These are phyloP conservation scores for Eupithecia dodoneata DNA, from an alignment of 2,888 invertebrate genomes.

Conservation along the genomic window DNA sequence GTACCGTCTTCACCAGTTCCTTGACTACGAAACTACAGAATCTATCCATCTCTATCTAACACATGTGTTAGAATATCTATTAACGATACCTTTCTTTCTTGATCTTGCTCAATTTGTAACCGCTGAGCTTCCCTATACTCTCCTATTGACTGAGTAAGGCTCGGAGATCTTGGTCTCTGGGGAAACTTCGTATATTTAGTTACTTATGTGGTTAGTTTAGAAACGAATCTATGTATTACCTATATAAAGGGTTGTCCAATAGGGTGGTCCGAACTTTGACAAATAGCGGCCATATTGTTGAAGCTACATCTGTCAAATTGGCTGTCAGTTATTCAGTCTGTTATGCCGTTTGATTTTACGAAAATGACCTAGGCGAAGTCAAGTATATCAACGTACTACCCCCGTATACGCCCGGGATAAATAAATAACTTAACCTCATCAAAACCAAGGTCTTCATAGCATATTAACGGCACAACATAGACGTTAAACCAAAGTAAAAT, in stretches of 20 bases:
- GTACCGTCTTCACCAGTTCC: not conserved
- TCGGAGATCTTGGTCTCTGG: constrained; percentile 55
- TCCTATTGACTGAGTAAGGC: constrained; percentile 57
- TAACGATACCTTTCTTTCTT: constrained; percentile 52
- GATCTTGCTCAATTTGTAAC: constrained; percentile 57
- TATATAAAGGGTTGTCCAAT: not conserved
- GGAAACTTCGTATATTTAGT: constrained; percentile 2
- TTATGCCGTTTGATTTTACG: not conserved
- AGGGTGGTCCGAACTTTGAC: too few relatives aligned
- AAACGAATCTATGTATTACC: not conserved
- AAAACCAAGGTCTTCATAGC: too few relatives aligned
- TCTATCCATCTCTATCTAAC: not conserved
- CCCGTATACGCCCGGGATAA: too few relatives aligned
- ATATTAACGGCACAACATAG: too few relatives aligned
- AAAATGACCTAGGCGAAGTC: not conserved
- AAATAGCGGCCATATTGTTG: too few relatives aligned
- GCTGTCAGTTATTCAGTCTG: too few relatives aligned
- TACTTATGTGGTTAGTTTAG: not conserved
- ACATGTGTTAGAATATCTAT: not conserved
- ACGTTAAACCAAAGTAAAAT: too few relatives aligned
- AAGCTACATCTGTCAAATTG: too few relatives aligned
- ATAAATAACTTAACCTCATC: too few relatives aligned
- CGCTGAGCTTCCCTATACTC: constrained; percentile 74
- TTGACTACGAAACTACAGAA: not conserved
- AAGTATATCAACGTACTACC: not conserved